phyloP scores from a whole-genome alignment of 2,888 invertebrate genomes.

The Drosophila mulleri region DNA sequence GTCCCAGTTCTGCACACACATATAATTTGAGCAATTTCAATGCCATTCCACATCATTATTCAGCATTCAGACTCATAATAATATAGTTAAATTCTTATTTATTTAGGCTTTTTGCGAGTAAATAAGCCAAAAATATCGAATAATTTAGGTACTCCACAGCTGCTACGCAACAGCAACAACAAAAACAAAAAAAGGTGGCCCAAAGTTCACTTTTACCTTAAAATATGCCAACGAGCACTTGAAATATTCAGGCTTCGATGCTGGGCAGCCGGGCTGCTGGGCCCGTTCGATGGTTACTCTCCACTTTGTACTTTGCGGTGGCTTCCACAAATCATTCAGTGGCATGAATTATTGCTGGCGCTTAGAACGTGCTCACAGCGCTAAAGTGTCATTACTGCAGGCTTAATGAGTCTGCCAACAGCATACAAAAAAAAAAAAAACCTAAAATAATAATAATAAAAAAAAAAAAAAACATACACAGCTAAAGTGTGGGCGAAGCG shows the following conservation, averaged over 20 bases:
- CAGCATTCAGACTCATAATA: too few species aligned
- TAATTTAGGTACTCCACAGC: slow-evolving; percentile 36
- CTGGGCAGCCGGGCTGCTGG: slow-evolving; percentile 24
- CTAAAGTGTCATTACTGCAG: slow-evolving; percentile 78
- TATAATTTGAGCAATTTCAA: neutral
- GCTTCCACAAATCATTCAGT: slow-evolving; percentile 81
- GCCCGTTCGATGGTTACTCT: slow-evolving; percentile 42
- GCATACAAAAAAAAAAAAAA: slow-evolving; percentile 21
- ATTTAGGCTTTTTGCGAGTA: neutral
- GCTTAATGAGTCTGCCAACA: slow-evolving; percentile 72
- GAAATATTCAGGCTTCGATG: slow-evolving; percentile 71
- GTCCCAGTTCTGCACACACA: neutral
- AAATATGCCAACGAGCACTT: slow-evolving; percentile 63
- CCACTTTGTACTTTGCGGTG: slow-evolving; percentile 32
- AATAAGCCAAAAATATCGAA: slow-evolving; percentile 9
- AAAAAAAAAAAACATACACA: slow-evolving; percentile 8
- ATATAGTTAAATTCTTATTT: slow-evolving; percentile 9
- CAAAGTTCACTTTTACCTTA: slow-evolving; percentile 44
- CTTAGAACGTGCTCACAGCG: slow-evolving; percentile 79
- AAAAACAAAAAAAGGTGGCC: slow-evolving; percentile 18
- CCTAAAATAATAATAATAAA: slow-evolving; percentile 6
- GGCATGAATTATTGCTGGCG: slow-evolving; percentile 80
- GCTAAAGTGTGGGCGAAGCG: slow-evolving; percentile 10
- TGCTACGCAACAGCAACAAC: slow-evolving; percentile 29
- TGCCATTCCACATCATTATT: neutral